phyloP scores from a whole-genome alignment of 2,797 vertebrate genomes.

The Typhlichthys eigenmanni region DNA sequence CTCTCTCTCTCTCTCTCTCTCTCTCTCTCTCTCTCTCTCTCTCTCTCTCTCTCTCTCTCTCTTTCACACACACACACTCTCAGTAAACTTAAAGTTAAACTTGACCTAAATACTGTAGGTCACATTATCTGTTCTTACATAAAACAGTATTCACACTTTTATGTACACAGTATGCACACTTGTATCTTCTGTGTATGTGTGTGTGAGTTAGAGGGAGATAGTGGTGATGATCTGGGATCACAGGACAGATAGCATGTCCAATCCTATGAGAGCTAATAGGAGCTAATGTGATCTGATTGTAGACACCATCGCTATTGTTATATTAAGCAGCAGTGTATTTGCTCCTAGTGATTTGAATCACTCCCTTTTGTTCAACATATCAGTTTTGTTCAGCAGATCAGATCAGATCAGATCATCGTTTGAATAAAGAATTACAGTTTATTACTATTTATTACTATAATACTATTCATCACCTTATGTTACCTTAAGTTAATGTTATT shows the following conservation, averaged over 20 bases:
- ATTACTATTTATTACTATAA: background rate
- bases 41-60: too few relatives aligned
- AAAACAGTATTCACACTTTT: slow-evolving; percentile 42
- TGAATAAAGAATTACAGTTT: background rate
- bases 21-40: too few relatives aligned
- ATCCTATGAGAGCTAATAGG: slow-evolving; percentile 17
- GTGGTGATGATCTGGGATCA: slow-evolving; percentile 12
- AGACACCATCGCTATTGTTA: slow-evolving; percentile 16
- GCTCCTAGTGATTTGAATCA: background rate
- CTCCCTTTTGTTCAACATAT: slow-evolving; percentile 1
- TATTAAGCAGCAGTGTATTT: background rate
- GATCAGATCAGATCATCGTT: too few relatives aligned
- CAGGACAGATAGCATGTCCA: slow-evolving; percentile 22
- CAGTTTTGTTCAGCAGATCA: background rate
- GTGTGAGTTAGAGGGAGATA: background rate
- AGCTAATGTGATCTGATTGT: slow-evolving; percentile 29
- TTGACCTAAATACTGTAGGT: too few relatives aligned
- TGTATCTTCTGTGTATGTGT: background rate
- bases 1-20: too few relatives aligned
- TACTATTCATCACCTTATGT: background rate
- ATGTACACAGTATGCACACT: slow-evolving; percentile 22
- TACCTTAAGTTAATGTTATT: background rate
- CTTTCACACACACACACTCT: slow-evolving; percentile 18
- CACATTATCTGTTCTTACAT: slow-evolving; percentile 22
- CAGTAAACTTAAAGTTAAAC: too few relatives aligned